Base-by-base conservation (phyloP, 2,113 vertebrate genomes). In the Meles meles region DNA sequence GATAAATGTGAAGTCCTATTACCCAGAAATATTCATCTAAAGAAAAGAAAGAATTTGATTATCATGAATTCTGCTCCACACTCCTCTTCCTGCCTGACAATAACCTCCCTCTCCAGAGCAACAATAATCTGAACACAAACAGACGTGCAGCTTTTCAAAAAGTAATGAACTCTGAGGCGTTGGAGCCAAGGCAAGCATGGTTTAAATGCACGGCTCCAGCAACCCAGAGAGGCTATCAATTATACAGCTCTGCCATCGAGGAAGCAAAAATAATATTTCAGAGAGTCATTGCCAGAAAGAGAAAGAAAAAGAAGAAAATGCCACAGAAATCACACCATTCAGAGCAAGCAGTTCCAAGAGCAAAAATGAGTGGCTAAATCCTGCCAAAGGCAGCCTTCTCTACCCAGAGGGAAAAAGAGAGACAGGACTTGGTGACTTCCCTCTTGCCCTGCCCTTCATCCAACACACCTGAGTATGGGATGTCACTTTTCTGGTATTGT, bases 71-170 rank as follows among this genome's bases (percentile, higher is more conserved):
- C 98, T 92, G 29, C 63, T 89, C 96, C 96, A 97, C 84, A 88
- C 90, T 98, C 95, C 86, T 90, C 94, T 96, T 94, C 72, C 94
- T 97, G 92, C 34, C 96, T 55, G 96, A 98, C 98, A 98, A 97
- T 97, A 97, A 96, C 97, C 98, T 98, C 96, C 93, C 95, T 98
- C 93, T 97, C 98, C 97, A 97, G 98, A 98, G 97, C 98, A 98
- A 98, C 98, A 98, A 98, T 98, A 98, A 98, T 98, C 98, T 97
- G 97, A 98, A 98, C 98, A 98, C 98, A 98, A 98, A 98, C 98
- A 98, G 98, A 98, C 98, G 85, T 93, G 88, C 97, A 98, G 98
- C 98, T 98, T 98, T 98, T 98, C 98, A 98, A 98, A 98, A 98
- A 99, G 98, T 98, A 99, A 99, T 98, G 99, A 98, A 99, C 98